Evolutionary conservation across 2,888 invertebrate species (phyloP).

Genomic region (Coleophora deauratella): DNA sequence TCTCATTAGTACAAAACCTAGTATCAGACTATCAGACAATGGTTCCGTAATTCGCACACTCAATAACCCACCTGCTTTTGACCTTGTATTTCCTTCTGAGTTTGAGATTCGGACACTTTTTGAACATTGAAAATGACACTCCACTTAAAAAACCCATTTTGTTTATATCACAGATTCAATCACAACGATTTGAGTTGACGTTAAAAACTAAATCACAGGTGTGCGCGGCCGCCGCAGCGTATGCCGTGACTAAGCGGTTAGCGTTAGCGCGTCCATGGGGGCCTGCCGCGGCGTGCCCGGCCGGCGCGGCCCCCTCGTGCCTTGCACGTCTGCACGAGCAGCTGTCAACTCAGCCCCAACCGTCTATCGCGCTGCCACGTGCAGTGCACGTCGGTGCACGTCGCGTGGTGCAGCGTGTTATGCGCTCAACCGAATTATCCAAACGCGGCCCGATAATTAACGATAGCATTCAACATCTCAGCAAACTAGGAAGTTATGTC

Average conservation of each 20-base stretch:
- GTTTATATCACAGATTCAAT: conserved; percentile 39
- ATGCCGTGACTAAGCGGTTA: conserved; percentile 51
- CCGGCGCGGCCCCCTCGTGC: conserved; percentile 30
- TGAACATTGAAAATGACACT: conserved; percentile 56
- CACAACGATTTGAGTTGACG: conserved; percentile 19
- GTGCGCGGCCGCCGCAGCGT: conserved; percentile 37
- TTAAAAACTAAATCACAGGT: conserved; percentile 18
- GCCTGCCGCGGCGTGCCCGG: conserved; percentile 22
- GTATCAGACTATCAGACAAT: conserved; percentile 13
- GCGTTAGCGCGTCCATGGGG: conserved; percentile 24
- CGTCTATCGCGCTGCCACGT: too few species aligned
- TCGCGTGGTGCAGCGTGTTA: too few species aligned
- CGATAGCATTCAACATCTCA: too few species aligned
- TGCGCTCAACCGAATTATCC: too few species aligned
- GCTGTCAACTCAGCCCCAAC: background rate
- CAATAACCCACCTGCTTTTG: conserved; percentile 32
- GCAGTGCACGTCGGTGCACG: too few species aligned
- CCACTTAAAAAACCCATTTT: conserved; percentile 51
- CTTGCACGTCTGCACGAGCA: conserved; percentile 16
- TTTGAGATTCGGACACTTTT: conserved; percentile 57
- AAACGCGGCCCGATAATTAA: too few species aligned
- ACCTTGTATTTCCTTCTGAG: conserved; percentile 35
- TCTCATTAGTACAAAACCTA: background rate
- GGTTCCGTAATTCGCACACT: too few species aligned
- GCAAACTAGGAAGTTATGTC: conserved; percentile 4